phyloP scores from a whole-genome alignment of 2,113 vertebrate genomes.

The Syngnathus scovelli region DNA sequence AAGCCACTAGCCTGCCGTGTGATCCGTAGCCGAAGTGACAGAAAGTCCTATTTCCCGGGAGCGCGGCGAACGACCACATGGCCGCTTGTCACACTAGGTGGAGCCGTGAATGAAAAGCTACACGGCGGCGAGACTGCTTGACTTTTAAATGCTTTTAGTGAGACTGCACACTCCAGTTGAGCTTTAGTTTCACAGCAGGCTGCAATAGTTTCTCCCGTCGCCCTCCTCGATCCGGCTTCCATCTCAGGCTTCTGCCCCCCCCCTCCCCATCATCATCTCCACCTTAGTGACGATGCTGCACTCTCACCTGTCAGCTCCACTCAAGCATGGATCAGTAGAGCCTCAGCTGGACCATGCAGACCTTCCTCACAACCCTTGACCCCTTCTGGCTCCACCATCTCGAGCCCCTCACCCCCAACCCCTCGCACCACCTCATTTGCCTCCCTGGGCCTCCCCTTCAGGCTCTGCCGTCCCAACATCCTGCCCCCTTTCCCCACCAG shows the following conservation, averaged over 20 bases:
- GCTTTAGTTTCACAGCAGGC: constrained; percentile 36
- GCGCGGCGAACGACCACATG: constrained; percentile 16
- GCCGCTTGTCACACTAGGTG: constrained; percentile 41
- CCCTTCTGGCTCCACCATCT: constrained; percentile 28
- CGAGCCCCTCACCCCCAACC: constrained; percentile 24
- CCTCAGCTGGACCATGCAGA: constrained; percentile 59
- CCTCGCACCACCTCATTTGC: constrained; percentile 22
- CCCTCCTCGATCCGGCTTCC: constrained; percentile 17
- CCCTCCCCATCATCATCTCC: constrained; percentile 63
- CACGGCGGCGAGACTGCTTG: background rate
- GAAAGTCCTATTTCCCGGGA: constrained; percentile 10
- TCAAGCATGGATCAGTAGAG: constrained; percentile 65
- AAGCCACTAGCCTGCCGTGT: constrained; percentile 21
- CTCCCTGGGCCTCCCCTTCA: constrained; percentile 43
- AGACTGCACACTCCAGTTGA: constrained; percentile 10
- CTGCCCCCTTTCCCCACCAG: constrained; percentile 14
- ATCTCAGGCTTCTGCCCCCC: constrained; percentile 29
- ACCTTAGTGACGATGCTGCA: constrained; percentile 54
- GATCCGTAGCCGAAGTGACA: constrained; percentile 27
- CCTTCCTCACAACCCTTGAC: constrained; percentile 55
- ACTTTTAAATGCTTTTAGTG: constrained; percentile 1
- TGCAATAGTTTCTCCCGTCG: constrained; percentile 32
- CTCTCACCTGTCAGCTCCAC: constrained; percentile 72
- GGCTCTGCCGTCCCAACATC: constrained; percentile 43
- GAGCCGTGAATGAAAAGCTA: constrained; percentile 24